phyloP scores from a whole-genome alignment of 2,797 vertebrate species.

The Enteromius anoplus region DNA sequence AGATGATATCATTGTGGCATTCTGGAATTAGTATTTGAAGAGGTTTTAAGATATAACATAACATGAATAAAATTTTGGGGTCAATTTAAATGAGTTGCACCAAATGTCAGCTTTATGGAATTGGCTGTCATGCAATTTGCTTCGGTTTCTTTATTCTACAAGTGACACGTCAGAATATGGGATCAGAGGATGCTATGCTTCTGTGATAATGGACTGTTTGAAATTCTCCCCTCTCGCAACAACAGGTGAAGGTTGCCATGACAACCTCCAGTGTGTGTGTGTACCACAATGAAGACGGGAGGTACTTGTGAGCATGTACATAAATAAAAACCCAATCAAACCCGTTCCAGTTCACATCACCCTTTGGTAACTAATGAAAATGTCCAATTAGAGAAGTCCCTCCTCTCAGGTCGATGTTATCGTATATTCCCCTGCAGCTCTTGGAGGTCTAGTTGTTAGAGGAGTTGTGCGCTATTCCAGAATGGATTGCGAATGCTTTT shows the following conservation, averaged over 20 bases:
- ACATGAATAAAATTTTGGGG: background rate
- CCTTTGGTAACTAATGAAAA: constrained; percentile 40
- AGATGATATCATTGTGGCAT: background rate
- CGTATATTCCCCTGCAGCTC: background rate
- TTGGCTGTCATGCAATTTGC: background rate
- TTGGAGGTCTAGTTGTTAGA: background rate
- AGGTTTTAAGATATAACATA: background rate
- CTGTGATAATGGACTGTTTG: constrained; percentile 42
- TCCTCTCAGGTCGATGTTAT: constrained; percentile 11
- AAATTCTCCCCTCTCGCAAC: constrained; percentile 52
- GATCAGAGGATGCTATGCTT: constrained; percentile 42
- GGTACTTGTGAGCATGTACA: constrained; percentile 46
- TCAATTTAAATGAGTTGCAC: background rate
- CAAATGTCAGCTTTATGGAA: background rate
- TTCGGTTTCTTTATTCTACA: constrained; percentile 10
- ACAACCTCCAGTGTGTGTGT: constrained; percentile 38
- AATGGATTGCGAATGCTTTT: background rate
- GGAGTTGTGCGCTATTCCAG: background rate
- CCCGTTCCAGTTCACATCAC: constrained; percentile 35
- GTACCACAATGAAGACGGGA: constrained; percentile 32
- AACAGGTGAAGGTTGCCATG: constrained; percentile 60
- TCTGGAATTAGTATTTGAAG: background rate
- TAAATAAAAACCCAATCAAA: constrained; percentile 45
- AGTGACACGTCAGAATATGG: background rate
- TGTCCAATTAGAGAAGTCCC: constrained; percentile 7